Evolutionary conservation across 2,113 vertebrate species (phyloP), one percentile per base, ranked within the genome.

Genomic region (Nesoenas mayeri): DNA sequence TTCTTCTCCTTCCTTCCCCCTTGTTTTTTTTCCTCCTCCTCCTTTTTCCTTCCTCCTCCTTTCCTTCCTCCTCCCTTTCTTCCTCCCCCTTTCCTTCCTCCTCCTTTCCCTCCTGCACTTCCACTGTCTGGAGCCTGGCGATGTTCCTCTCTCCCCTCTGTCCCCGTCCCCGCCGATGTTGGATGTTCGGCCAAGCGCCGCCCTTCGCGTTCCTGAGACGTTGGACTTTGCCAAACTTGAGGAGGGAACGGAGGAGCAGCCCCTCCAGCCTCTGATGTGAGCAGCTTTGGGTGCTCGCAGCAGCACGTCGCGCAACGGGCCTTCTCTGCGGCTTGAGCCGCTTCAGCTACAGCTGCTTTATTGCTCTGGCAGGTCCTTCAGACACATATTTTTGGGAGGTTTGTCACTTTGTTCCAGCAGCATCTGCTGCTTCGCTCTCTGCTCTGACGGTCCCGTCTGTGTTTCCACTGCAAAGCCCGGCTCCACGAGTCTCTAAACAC

Each of bases 301-400:
- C 17, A 19, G 11, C 21, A 6, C 0, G 1, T 4, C 29, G 40
- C 16, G 50, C 11, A 74, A 29, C 5, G 7, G 2, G 4, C 31
- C 16, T n/a, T 69, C 44, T 72, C 28, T 47, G 60, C 2, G 18
- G 42, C 17, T 40, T 1, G 4, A 32, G 31, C 42, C 11, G 40
- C 82, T 26, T 60, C 24, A 21, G 14, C 44, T 44, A 2, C 9
- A 61, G 32, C 24, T 38, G 18, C 34, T 25, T 60, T 48, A 16
- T 51, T 47, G 42, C 21, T 56, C 32, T 34, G 40, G 20, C 60
- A 51, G 53, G 28, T 73, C 3, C 61, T 61, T 38, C 54, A 51
- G 17, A 40, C 57, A 26, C 20, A 15, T 12, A 11, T 71, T 70
- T 56, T 26, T 17, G 3, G 47, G 61, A 56, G 40, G 40, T 29